phyloP scores from a whole-genome alignment of 2,888 invertebrate genomes.

The Campoletis raptor region DNA sequence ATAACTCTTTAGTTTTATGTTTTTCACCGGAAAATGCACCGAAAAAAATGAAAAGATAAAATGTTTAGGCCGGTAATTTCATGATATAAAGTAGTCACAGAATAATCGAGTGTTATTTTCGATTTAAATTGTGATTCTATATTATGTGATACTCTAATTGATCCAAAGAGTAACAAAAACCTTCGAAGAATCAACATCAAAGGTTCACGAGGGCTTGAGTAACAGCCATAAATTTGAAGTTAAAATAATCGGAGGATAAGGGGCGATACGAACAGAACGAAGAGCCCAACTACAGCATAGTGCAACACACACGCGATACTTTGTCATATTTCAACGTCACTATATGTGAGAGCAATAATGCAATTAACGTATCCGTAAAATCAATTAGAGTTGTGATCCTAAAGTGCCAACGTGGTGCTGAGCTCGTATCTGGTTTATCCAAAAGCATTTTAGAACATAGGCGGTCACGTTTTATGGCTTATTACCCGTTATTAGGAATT shows the following conservation, averaged over 20 bases:
- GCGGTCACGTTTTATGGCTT: slow-evolving; percentile 71
- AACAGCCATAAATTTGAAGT: slow-evolving; percentile 44
- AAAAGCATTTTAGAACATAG: slow-evolving; percentile 63
- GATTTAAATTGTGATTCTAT: neutral
- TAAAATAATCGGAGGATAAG: slow-evolving; percentile 38
- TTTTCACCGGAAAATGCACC: no score
- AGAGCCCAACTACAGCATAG: neutral
- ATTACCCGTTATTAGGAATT: slow-evolving; percentile 32
- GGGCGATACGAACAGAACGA: slow-evolving; percentile 8
- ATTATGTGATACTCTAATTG: slow-evolving; percentile 23
- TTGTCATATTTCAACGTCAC: slow-evolving; percentile 73
- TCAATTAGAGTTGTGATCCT: slow-evolving; percentile 79
- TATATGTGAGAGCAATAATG: slow-evolving; percentile 74
- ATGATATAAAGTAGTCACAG: neutral
- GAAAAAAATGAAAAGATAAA: neutral
- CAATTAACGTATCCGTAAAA: slow-evolving; percentile 81
- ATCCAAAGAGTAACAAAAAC: slow-evolving; percentile 29
- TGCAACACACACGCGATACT: slow-evolving; percentile 45
- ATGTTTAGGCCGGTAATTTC: neutral
- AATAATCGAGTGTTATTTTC: neutral
- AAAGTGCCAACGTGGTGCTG: slow-evolving; percentile 68
- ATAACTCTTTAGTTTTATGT: neutral
- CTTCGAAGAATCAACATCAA: slow-evolving; percentile 51
- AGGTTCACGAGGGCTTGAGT: slow-evolving; percentile 32
- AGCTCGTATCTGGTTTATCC: slow-evolving; percentile 43